Evolutionary conservation across 2,888 invertebrate genomes (phyloP), one percentile per base, ranked within the genome.

Genomic region (Diarsia dahlii): DNA sequence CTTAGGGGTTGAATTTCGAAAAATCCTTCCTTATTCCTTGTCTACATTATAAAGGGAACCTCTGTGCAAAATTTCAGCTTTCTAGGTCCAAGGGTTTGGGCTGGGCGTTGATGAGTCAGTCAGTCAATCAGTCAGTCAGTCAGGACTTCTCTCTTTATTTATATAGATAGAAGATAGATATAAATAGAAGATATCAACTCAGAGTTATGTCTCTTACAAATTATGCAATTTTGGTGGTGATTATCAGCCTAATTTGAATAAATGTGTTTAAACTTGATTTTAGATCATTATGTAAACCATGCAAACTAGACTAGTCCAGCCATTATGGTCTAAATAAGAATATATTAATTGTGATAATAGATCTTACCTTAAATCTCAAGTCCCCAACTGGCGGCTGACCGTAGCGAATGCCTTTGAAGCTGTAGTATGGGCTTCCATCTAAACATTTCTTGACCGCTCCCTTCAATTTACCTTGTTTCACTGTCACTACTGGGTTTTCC

Each of bases 341-440:
- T 54, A 20, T 8, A 52, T 52, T 8, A 20, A 18, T 18, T n/a
- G 18, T 28, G 28, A 28, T 28, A 39, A 39, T n/a, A 1, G 23
- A 15, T 10, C 75, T 91, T 89, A 97, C 97, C 96, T 95, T 93
- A 85, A 97, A 97, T 84, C 97, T 91, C 3, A 97, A 91, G 60
- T 95, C 87, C 18, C 95, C 95, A 10, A 97, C 68, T 0, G 97
- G 97, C n/a, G 97, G 95, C 64, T 93, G 85, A 1, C 97, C 97
- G 77, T 96, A 97, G 3, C 97, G 97, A 67, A 97, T 95, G 12
- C 97, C 97, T 85, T 93, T 93, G 74, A 94, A 94, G 71, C 93
- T 93, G 52, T 90, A 93, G 76, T 91, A 94, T 4, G 88, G 74
- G 18, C 87, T 82, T 13, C 93, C 94, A 87, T 93, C 92, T 8